These are phyloP conservation scores for Odontomyia ornata DNA, from an alignment of 2,888 invertebrate genomes.

Conservation along the genomic window DNA sequence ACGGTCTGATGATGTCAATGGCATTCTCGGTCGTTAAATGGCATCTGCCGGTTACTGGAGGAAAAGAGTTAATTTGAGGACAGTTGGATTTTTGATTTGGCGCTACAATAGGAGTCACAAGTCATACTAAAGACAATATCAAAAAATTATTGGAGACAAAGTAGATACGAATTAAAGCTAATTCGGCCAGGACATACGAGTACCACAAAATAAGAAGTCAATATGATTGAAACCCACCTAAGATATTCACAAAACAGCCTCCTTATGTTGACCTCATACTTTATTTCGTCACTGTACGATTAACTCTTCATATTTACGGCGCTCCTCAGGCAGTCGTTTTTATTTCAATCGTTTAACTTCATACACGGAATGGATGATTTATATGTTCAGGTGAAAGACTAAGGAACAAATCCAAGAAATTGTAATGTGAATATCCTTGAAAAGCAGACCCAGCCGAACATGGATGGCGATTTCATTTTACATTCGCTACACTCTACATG, in stretches of 20 bases:
- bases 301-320: background rate
- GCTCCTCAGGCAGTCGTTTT: background rate
- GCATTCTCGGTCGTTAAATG: background rate
- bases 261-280: too few species aligned
- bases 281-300: too few species aligned
- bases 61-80: too few species aligned
- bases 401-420: background rate
- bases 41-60: background rate
- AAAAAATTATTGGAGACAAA: too few species aligned
- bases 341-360: background rate
- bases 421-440: background rate
- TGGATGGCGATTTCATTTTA: background rate
- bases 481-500: background rate
- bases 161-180: too few species aligned
- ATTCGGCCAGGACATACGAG: too few species aligned
- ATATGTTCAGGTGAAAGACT: background rate
- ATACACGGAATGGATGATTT: background rate
- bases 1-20: background rate
- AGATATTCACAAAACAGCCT: too few species aligned
- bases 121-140: too few species aligned
- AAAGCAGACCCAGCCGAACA: background rate
- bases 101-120: too few species aligned
- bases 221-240: too few species aligned
- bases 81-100: too few species aligned
- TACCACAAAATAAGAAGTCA: too few species aligned